Base-by-base conservation (phyloP, 1,140 invertebrate genomes). In the Calycopis cecrops region DNA sequence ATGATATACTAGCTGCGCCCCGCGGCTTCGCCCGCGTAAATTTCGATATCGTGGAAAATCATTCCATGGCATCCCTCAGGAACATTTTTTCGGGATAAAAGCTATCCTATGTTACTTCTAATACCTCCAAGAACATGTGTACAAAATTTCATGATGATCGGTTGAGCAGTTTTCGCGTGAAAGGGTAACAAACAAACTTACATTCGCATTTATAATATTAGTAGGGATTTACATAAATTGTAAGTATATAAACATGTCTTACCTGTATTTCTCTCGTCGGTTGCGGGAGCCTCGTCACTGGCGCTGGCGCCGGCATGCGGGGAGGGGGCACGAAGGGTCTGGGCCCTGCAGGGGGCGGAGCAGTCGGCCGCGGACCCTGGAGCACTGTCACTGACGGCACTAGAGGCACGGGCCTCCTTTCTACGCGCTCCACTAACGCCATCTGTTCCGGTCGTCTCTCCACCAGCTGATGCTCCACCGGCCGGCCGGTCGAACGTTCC, bases 231-330 rank as follows among this genome's bases (percentile, higher is more conserved):
- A n/a, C n/a, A n/a, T n/a, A n/a, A n/a, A n/a, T 42, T 42, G 0
- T 9, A 11, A 4, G 1, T 53, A 33, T 14, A 9, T 9, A 52
- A 56, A 63, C 21, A 34, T 37, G 28, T 18, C 73, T 59, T 63
- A 85, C 82, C 82, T 85, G 80, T 71, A 74, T 54, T 62, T 80
- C 80, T 82, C 76, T 79, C 55, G 71, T 75, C 11, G 73, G 76
- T 51, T 73, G 79, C 48, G 73, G 78, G 53, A 76, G 17, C 67
- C 78, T 70, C 67, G 73, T 69, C 14, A 75, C 67, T 11, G 75
- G 71, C 18, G 65, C 38, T 10, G 76, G 78, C 14, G 69, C 72
- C 6, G 79, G 76, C 78, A 79, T 80, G 48, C 79, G 71, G 42
- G 65, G 73, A 14, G 76, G 73, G 6, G 76, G 73, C 10, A 69